A percentile compares a stretch with the other conserved stretches of the same genome.
These are phyloP conservation scores for Drosophila birchii DNA, from an alignment of 2,888 invertebrate genomes.

Conservation along the genomic window DNA sequence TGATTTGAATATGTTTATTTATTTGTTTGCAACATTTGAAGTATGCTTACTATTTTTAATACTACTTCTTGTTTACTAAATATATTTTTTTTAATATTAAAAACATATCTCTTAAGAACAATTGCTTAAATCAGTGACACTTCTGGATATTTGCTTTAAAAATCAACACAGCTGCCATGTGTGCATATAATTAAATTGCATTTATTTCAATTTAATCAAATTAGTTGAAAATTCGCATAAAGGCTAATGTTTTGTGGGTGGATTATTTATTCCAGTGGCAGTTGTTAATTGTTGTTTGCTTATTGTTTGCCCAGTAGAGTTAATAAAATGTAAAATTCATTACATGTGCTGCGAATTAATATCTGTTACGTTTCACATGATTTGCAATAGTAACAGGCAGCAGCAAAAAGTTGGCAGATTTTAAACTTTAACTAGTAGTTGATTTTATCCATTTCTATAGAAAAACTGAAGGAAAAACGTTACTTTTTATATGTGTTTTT, in stretches of 20 bases:
- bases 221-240: not conserved
- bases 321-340: conserved; percentile 13
- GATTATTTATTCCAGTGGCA: not conserved
- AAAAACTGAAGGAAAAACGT: not conserved
- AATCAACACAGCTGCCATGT: not conserved
- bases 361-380: not conserved
- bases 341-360: conserved; percentile 1
- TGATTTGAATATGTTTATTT: conserved; percentile 8
- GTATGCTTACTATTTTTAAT: not conserved
- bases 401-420: not conserved
- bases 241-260: not conserved
- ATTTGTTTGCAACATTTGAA: not conserved
- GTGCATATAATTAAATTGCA: conserved; percentile 13
- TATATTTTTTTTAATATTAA: not conserved
- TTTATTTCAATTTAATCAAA: conserved; percentile 15
- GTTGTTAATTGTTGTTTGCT: conserved; percentile 6
- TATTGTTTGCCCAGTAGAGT: conserved; percentile 8
- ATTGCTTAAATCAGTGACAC: not conserved
- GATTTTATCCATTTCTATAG: too few species aligned
- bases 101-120: not conserved
- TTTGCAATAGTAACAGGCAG: conserved; percentile 1
- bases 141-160: not conserved
- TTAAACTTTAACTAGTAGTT: not conserved
- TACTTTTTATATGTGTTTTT: too few species aligned
- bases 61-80: not conserved